These are phyloP conservation scores for Macrophya annulata DNA, from an alignment of 2,888 invertebrate species.

Conservation along the genomic window DNA sequence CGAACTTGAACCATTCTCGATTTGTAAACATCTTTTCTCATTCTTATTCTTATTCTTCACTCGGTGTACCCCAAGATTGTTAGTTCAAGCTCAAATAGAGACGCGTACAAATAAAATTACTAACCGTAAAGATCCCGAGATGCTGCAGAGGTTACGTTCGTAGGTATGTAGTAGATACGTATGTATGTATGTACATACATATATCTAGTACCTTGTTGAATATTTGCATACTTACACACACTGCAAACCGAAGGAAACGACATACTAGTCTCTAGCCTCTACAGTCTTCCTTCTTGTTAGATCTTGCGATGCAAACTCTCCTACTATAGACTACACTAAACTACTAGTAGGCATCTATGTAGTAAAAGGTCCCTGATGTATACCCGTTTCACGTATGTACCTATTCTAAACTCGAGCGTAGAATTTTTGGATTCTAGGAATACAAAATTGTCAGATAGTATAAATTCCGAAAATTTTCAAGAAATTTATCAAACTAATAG, in stretches of 20 bases:
- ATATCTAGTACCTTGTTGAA: no score
- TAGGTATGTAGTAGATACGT: neutral
- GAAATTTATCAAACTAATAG: neutral
- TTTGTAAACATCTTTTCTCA: neutral
- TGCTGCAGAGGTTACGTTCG: neutral
- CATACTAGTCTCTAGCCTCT: conserved; percentile 19
- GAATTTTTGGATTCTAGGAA: neutral
- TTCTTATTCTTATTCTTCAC: neutral
- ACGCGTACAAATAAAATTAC: conserved; percentile 25
- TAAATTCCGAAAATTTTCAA: neutral
- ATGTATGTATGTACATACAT: no score
- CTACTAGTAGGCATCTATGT: neutral
- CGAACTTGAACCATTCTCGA: neutral
- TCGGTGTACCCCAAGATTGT: neutral
- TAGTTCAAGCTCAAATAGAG: neutral
- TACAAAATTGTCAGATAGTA: neutral
- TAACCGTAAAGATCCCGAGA: neutral
- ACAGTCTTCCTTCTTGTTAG: neutral
- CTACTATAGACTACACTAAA: no score
- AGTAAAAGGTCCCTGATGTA: conserved; percentile 43
- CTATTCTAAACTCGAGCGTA: conserved; percentile 40
- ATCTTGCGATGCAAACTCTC: neutral
- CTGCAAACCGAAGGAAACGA: neutral
- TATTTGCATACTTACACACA: neutral
- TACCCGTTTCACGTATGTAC: neutral